phyloP scores from a whole-genome alignment of 2,888 invertebrate species.

The Plebejus argus region DNA sequence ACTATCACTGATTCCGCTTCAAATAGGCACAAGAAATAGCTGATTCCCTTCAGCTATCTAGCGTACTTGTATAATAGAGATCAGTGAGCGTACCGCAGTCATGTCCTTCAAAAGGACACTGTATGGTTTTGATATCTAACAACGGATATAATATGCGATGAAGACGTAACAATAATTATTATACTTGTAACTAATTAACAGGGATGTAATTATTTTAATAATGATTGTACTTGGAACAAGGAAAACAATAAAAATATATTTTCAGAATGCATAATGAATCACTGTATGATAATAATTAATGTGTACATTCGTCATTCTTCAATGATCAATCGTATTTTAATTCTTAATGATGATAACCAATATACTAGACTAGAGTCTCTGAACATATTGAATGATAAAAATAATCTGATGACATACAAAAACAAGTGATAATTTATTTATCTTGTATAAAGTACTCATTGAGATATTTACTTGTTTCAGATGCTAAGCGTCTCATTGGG shows the following conservation, averaged over 20 bases:
- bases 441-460: conserved; percentile 32
- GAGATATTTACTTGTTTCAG: conserved; percentile 80
- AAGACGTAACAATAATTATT: background rate
- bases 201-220: background rate
- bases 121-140: background rate
- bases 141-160: background rate
- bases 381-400: conserved; percentile 80
- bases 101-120: background rate
- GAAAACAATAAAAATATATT: background rate
- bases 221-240: background rate
- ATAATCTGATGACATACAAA: conserved; percentile 65
- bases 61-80: too few species aligned
- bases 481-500: conserved; percentile 97
- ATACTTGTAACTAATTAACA: background rate
- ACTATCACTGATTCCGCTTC: too few species aligned
- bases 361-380: conserved; percentile 86
- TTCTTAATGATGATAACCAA: conserved; percentile 75
- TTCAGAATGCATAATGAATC: background rate
- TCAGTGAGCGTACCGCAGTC: background rate
- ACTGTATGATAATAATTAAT: background rate
- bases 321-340: background rate
- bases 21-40: too few species aligned
- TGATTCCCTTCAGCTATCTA: too few species aligned
- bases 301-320: background rate
- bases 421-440: background rate